Conservation (phyloP, 2,888 invertebrate genomes). For the Chymomyza caudatula region DNA sequence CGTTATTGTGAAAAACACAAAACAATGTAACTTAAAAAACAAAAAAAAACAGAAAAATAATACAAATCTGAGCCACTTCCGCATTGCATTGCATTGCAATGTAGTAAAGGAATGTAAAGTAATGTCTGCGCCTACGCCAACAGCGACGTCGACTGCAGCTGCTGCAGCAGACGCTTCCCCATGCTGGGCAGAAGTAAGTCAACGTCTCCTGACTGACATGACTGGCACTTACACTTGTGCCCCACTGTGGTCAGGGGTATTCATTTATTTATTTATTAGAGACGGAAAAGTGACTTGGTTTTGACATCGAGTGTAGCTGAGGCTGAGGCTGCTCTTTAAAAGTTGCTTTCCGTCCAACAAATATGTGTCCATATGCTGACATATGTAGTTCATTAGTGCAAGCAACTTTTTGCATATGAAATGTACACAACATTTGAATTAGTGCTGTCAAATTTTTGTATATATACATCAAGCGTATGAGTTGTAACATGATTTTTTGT, state of each 20-base stretch:
- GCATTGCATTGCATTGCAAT: slow-evolving; percentile 4
- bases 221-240: slow-evolving; percentile 15
- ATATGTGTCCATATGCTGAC: slow-evolving; percentile 52
- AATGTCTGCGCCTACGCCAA: background rate
- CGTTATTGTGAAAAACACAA: slow-evolving; percentile 11
- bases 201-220: background rate
- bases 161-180: slow-evolving; percentile 25
- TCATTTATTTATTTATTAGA: background rate
- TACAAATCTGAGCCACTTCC: slow-evolving; percentile 27
- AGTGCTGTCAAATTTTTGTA: slow-evolving; percentile 68
- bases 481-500: slow-evolving; percentile 2
- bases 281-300: background rate
- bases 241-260: slow-evolving; percentile 25
- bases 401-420: slow-evolving; percentile 6
- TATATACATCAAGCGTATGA: slow-evolving; percentile 45
- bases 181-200: slow-evolving; percentile 12
- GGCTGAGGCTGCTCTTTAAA: slow-evolving; percentile 34
- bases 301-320: background rate
- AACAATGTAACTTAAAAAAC: slow-evolving; percentile 45
- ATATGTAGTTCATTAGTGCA: slow-evolving; percentile 67
- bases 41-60: slow-evolving; percentile 22
- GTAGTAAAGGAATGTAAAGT: background rate
- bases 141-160: slow-evolving; percentile 43
- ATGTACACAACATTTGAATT: slow-evolving; percentile 68
- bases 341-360: slow-evolving; percentile 1